These are phyloP conservation scores for Saccostrea glomerata DNA, from an alignment of 1,140 invertebrate genomes.

Conservation along the genomic window DNA sequence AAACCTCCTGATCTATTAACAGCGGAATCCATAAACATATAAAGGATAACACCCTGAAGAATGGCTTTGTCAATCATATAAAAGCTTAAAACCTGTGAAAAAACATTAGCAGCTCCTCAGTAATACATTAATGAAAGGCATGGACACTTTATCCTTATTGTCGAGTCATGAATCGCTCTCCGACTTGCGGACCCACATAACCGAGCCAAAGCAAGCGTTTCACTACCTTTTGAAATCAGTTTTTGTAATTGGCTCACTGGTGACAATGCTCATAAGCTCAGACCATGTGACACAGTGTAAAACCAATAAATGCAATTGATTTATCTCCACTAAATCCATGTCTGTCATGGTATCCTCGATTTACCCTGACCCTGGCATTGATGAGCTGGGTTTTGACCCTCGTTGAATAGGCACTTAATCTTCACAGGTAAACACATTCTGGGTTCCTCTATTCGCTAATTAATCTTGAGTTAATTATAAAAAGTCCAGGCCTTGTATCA, in stretches of 20 bases:
- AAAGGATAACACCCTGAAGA: neutral
- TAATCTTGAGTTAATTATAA: slow-evolving; percentile 32
- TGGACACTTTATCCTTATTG: neutral
- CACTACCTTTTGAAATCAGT: slow-evolving; percentile 10
- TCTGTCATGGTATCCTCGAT: slow-evolving; percentile 16
- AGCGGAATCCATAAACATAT: neutral
- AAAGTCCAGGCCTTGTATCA: slow-evolving; percentile 20
- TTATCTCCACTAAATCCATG: slow-evolving; percentile 22
- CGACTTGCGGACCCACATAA: neutral
- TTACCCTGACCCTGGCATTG: neutral
- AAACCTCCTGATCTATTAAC: neutral
- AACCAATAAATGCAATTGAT: slow-evolving; percentile 37
- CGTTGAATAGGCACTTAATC: neutral
- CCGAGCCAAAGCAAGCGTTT: neutral
- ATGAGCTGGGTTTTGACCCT: neutral
- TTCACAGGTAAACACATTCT: neutral
- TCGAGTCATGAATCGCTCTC: neutral
- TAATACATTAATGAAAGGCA: neutral
- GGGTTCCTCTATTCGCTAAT: slow-evolving; percentile 5
- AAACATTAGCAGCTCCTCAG: neutral
- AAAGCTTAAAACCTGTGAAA: slow-evolving; percentile 3
- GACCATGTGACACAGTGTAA: slow-evolving; percentile 10
- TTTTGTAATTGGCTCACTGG: slow-evolving; percentile 22
- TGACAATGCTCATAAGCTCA: slow-evolving; percentile 2
- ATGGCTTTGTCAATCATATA: slow-evolving; percentile 18